Evolutionary conservation across 2,113 vertebrate genomes (phyloP).

Genomic region (Takifugu flavidus): DNA sequence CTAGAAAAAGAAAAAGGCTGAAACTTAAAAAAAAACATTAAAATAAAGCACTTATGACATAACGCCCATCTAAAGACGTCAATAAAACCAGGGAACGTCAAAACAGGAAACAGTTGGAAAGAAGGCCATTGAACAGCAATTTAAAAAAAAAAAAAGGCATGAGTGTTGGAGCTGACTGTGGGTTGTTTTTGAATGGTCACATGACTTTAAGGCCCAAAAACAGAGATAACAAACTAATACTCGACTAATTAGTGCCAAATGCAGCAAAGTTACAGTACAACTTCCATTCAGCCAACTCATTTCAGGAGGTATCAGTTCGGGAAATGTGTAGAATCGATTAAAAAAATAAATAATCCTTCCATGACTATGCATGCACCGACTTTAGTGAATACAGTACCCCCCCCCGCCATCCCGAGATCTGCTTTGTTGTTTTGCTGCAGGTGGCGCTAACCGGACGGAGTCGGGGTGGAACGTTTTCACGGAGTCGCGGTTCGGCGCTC

Average conservation of each 20-base stretch:
- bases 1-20: not conserved
- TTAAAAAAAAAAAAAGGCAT: constrained; percentile 53
- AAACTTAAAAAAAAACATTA: not conserved
- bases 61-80: not conserved
- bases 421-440: constrained; percentile 43
- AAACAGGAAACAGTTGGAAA: not conserved
- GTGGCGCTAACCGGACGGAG: constrained; percentile 50
- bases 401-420: constrained; percentile 26
- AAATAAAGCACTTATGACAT: not conserved
- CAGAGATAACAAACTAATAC: constrained; percentile 53
- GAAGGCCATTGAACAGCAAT: constrained; percentile 56
- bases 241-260: constrained; percentile 56
- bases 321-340: constrained; percentile 40
- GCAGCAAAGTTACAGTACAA: constrained; percentile 62
- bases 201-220: constrained; percentile 59
- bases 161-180: constrained; percentile 32
- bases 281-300: constrained; percentile 52
- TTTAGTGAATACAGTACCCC: constrained; percentile 39
- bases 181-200: constrained; percentile 34
- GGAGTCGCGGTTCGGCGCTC: constrained; percentile 51
- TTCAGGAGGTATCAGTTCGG: constrained; percentile 47
- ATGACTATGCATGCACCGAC: constrained; percentile 42
- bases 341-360: constrained; percentile 54
- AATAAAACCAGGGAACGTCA: not conserved
- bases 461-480: constrained; percentile 58